Evolutionary conservation across 2,797 vertebrate genomes (phyloP).

Genomic region (Toxotes lorentzi): DNA sequence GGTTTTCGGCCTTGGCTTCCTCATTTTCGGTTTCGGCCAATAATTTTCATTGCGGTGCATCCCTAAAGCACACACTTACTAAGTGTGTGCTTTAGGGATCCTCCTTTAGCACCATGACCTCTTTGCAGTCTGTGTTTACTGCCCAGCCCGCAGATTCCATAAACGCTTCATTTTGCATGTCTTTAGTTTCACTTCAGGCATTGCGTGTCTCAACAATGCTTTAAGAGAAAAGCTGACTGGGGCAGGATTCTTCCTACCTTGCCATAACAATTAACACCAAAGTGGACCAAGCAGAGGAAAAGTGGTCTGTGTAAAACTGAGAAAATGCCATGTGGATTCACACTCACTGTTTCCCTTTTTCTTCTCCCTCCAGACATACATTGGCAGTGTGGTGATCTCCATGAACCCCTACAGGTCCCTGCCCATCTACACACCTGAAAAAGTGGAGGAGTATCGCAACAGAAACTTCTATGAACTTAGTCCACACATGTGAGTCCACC

Average conservation of each 20-base stretch:
- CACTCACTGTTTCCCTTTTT: neutral
- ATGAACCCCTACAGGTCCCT: slow-evolving; percentile 95
- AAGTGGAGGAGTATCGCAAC: slow-evolving; percentile 99
- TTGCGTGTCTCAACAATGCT: slow-evolving; percentile 65
- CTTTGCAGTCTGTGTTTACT: slow-evolving; percentile 24
- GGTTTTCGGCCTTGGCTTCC: no score
- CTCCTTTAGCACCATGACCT: slow-evolving; percentile 32
- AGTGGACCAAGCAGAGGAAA: neutral
- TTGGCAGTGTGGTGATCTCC: slow-evolving; percentile 98
- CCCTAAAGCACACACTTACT: no score
- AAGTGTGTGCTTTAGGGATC: no score
- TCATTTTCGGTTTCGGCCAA: no score
- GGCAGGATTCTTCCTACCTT: slow-evolving; percentile 42
- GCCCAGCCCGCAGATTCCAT: slow-evolving; percentile 55
- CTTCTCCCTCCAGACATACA: slow-evolving; percentile 90
- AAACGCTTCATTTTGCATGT: slow-evolving; percentile 46
- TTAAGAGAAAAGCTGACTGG: slow-evolving; percentile 50
- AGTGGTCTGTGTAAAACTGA: neutral
- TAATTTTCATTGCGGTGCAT: no score
- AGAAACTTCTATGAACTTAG: slow-evolving; percentile 99
- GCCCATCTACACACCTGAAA: slow-evolving; percentile 96
- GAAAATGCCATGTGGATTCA: neutral
- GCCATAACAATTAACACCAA: neutral
- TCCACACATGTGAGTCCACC: slow-evolving; percentile 96
- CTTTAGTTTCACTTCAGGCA: slow-evolving; percentile 55